phyloP scores from a whole-genome alignment of 1,140 invertebrate genomes.

The Zaprionus nigranus region DNA sequence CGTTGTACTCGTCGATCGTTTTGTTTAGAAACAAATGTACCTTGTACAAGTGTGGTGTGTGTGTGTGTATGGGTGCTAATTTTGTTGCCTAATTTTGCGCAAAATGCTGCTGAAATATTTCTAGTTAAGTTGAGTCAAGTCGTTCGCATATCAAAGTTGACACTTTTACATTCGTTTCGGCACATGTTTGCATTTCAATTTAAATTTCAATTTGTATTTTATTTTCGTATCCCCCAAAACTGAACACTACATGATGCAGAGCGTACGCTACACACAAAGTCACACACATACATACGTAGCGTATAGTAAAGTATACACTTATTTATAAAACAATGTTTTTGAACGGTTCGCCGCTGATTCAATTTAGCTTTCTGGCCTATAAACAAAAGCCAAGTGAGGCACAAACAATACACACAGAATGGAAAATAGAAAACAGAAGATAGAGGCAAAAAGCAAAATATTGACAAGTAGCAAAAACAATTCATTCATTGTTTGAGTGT shows the following conservation, averaged over 20 bases:
- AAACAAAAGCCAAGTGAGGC: conserved; percentile 59
- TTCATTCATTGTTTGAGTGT: conserved; percentile 74
- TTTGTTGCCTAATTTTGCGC: conserved; percentile 49
- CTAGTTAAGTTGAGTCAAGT: conserved; percentile 72
- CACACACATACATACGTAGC: not conserved
- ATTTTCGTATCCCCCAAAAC: conserved; percentile 56
- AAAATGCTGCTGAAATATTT: conserved; percentile 59
- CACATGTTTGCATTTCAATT: conserved; percentile 77
- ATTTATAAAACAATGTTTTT: conserved; percentile 80
- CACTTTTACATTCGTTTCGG: conserved; percentile 76
- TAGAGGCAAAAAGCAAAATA: conserved; percentile 64
- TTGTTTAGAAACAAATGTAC: conserved; percentile 23
- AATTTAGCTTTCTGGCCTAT: conserved; percentile 65
- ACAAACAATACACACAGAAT: conserved; percentile 13
- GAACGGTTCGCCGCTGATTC: conserved; percentile 59
- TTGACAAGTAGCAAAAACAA: conserved; percentile 78
- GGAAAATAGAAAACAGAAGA: conserved; percentile 30
- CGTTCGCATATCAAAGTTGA: conserved; percentile 73
- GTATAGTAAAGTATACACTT: conserved; percentile 46
- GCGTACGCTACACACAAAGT: conserved; percentile 23
- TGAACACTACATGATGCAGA: conserved; percentile 15
- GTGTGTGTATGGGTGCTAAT: conserved; percentile 16
- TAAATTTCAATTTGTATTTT: conserved; percentile 49
- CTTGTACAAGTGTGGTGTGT: not conserved
- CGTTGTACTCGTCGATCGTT: conserved; percentile 12